Conservation (phyloP, 2,113 vertebrate genomes). For the Sclerurus mexicanus region DNA sequence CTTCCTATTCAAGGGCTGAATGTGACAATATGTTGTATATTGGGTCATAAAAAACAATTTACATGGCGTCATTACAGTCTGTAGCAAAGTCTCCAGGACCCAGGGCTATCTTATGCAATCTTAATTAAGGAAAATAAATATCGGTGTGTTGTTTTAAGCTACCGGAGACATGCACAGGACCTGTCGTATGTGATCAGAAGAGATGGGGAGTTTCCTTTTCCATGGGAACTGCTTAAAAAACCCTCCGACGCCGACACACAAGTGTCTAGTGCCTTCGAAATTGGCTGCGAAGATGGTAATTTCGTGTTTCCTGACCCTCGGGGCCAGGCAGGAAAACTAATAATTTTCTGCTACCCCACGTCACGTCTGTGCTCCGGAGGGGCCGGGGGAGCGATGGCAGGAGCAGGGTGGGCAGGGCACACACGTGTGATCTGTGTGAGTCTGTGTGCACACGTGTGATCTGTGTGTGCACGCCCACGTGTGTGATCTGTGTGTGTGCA, state of each 20-base stretch:
- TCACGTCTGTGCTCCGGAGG: neutral
- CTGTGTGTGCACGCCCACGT: neutral
- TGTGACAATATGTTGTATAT: slow-evolving; percentile 61
- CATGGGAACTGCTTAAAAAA: slow-evolving; percentile 53
- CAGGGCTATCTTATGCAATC: slow-evolving; percentile 61
- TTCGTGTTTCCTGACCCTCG: slow-evolving; percentile 74
- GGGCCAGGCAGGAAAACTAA: slow-evolving; percentile 28
- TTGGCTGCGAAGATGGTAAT: slow-evolving; percentile 42
- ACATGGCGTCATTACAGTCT: slow-evolving; percentile 64
- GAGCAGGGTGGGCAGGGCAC: neutral
- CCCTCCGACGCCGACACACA: neutral
- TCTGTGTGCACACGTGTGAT: neutral
- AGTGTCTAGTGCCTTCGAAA: slow-evolving; percentile 23
- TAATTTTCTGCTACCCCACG: slow-evolving; percentile 50
- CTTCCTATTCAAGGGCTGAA: slow-evolving; percentile 57
- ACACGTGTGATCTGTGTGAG: neutral
- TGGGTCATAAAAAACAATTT: slow-evolving; percentile 62
- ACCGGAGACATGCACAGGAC: slow-evolving; percentile 56
- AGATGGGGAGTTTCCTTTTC: slow-evolving; percentile 57
- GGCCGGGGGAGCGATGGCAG: neutral
- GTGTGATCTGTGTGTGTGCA: neutral
- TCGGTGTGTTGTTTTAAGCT: slow-evolving; percentile 59
- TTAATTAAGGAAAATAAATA: slow-evolving; percentile 67
- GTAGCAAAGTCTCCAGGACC: slow-evolving; percentile 56
- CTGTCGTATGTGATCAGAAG: slow-evolving; percentile 41